A percentile compares a stretch with the other conserved stretches of the same genome.
phyloP scores from a whole-genome alignment of 2,797 vertebrate genomes.

The Falco cherrug region DNA sequence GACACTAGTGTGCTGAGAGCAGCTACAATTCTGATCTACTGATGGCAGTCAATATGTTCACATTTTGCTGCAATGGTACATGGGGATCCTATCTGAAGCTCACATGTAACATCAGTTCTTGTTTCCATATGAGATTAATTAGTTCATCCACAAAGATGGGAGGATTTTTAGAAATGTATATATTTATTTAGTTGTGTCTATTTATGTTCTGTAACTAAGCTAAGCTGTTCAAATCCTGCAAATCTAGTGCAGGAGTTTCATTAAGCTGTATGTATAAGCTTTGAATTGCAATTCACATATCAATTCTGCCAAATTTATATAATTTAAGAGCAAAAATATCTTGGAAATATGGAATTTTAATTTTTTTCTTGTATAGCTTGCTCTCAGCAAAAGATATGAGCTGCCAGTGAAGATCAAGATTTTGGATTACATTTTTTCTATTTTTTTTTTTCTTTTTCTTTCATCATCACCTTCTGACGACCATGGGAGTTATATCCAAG shows the following conservation, averaged over 20 bases:
- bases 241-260: neutral
- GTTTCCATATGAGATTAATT: neutral
- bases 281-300: neutral
- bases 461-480: neutral
- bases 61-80: neutral
- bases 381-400: neutral
- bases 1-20: neutral
- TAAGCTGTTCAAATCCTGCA: neutral
- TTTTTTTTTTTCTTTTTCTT: neutral
- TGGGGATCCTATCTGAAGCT: neutral
- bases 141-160: neutral
- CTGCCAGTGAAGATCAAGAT: neutral
- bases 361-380: neutral
- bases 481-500: rapidly evolving
- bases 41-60: neutral
- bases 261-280: neutral
- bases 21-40: neutral
- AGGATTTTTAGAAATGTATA: neutral
- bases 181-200: neutral
- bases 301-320: neutral
- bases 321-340: neutral
- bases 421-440: neutral
- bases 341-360: neutral
- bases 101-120: neutral
- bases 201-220: neutral